Evolutionary conservation across 2,888 invertebrate species (phyloP), one percentile per base, ranked within the genome.

Genomic region (Drosophila greeni): DNA sequence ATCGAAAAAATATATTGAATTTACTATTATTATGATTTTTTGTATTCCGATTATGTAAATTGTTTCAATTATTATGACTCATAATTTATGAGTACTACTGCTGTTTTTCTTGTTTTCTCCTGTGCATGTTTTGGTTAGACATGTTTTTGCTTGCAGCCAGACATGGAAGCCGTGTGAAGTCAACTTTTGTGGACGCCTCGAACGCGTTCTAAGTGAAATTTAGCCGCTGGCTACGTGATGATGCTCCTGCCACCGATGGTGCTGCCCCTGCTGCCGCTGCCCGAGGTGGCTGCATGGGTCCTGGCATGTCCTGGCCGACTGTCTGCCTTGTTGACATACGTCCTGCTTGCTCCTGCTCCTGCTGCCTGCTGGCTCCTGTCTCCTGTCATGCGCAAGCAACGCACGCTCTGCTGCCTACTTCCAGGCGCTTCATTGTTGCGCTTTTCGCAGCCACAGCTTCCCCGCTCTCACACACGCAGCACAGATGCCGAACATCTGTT

Each of bases 351-450:
- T 34, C 39, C 53, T 51, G 57, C 43, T 42, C 20, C 20, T 49
- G 42, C 20, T 43, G 53, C 31, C 45, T 43, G 43, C 54, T 43
- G 56, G 40, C 40, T 37, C 42, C 53, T 51, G 57, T 42, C 43
- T 34, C 34, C 40, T 43, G 73, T 26, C 76, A 66, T 84, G 79
- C 79, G 79, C 79, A 84, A 31, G 52, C 1, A 40, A 82, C 75
- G 76, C 79, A 77, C 66, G 70, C 64, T 66, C 55, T 65, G 78
- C 68, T 83, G 83, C 70, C 76, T 66, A 61, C 74, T 79, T 79
- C 84, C 79, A 79, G 82, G 82, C 84, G 76, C 40, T 52, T 62
- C 70, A 82, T 82, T 78, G 79, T 79, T 84, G 79, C 84, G 84
- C 84, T 84, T 84, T 84, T 82, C n/a, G 39, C 72, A 56, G 78